phyloP scores from a whole-genome alignment of 2,888 invertebrate species.

The Matsumyia berberina region DNA sequence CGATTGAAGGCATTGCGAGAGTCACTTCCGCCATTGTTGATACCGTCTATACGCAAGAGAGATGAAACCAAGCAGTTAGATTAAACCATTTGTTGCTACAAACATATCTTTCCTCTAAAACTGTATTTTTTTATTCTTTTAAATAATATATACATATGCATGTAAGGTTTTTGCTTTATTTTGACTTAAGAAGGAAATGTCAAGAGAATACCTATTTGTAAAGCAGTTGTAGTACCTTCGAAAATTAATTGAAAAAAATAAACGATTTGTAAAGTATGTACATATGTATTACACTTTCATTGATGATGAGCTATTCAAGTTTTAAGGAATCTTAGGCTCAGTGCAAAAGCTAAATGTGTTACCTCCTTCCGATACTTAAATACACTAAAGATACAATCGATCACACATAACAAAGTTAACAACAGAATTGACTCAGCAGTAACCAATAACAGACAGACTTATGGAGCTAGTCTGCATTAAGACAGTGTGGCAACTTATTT shows the following conservation, averaged over 20 bases:
- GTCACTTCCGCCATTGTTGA: slow-evolving; percentile 83
- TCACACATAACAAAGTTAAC: too few species aligned
- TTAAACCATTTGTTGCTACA: slow-evolving; percentile 25
- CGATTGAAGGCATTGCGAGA: slow-evolving; percentile 83
- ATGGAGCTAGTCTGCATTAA: too few species aligned
- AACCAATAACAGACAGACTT: too few species aligned
- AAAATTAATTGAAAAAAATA: neutral
- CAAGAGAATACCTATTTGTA: neutral
- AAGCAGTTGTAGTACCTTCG: neutral
- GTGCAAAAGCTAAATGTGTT: too few species aligned
- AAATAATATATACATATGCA: neutral
- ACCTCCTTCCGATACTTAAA: too few species aligned
- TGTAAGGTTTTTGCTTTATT: neutral
- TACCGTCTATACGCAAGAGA: slow-evolving; percentile 80
- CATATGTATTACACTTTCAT: too few species aligned
- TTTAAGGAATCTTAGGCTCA: too few species aligned
- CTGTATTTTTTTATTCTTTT: slow-evolving; percentile 14
- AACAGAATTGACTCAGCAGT: too few species aligned
- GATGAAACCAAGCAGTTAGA: slow-evolving; percentile 76
- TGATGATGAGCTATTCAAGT: too few species aligned
- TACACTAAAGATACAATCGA: too few species aligned
- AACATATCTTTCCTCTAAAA: neutral
- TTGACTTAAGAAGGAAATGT: neutral
- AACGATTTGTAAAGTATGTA: neutral
- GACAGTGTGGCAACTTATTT: too few species aligned